These are phyloP conservation scores for Pocillopora grandis DNA, from an alignment of 92 coral and sea anemone species.

Conservation along the genomic window DNA sequence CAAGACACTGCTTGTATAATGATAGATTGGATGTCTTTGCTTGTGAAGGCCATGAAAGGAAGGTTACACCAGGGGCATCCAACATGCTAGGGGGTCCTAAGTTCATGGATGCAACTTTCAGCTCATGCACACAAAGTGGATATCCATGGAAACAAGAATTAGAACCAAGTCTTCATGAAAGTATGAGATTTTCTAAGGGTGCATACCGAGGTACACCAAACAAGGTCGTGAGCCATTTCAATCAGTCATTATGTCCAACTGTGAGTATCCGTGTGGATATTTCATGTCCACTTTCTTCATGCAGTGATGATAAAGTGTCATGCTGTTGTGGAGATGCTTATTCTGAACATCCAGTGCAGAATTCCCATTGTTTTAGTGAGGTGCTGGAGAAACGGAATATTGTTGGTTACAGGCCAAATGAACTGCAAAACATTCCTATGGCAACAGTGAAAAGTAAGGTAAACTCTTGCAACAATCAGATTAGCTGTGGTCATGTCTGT, in stretches of 20 bases:
- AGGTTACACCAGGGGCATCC: neutral
- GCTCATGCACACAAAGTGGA: neutral
- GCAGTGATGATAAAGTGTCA: slow-evolving; percentile 2
- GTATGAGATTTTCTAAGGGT: neutral
- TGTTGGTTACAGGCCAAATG: neutral
- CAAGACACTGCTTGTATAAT: neutral
- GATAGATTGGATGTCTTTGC: neutral
- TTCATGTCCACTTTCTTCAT: slow-evolving; percentile 31
- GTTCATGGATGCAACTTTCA: neutral
- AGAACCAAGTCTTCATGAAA: slow-evolving; percentile 2
- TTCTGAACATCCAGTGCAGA: neutral
- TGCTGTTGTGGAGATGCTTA: slow-evolving; percentile 1
- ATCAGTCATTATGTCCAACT: slow-evolving; percentile 23
- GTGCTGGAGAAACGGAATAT: neutral
- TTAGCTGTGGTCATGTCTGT: neutral
- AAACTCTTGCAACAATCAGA: neutral
- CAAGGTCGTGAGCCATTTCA: slow-evolving; percentile 13
- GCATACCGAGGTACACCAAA: slow-evolving; percentile 9
- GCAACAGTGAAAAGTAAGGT: neutral
- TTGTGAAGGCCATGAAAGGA: slow-evolving; percentile 1
- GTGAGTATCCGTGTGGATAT: slow-evolving; percentile 43
- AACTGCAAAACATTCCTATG: neutral
- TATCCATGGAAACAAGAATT: neutral
- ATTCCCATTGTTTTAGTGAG: neutral
- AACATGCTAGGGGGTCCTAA: slow-evolving; percentile 3